Evolutionary conservation across 1,140 invertebrate genomes (phyloP).

Genomic region (Cydia pomonella): DNA sequence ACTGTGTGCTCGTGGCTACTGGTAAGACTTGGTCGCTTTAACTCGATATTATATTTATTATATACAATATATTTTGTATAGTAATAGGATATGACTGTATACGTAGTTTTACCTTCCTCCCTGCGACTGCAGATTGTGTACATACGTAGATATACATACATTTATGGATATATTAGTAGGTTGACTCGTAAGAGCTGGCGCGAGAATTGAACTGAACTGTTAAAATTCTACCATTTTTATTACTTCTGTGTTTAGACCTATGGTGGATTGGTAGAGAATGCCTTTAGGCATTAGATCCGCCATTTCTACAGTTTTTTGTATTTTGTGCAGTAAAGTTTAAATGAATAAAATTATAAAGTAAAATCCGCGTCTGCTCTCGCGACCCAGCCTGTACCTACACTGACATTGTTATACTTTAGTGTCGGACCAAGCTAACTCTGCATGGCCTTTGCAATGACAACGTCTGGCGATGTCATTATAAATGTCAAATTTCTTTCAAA

Average conservation of each 20-base stretch:
- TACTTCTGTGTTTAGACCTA: too few relatives aligned
- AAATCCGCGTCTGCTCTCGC: too few relatives aligned
- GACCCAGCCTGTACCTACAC: too few relatives aligned
- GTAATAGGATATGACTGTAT: conserved; percentile 4
- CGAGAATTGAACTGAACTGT: not conserved
- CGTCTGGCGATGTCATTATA: too few relatives aligned
- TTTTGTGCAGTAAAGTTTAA: too few relatives aligned
- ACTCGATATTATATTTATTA: conserved; percentile 12
- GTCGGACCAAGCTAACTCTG: too few relatives aligned
- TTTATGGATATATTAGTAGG: not conserved
- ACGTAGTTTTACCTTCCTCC: not conserved
- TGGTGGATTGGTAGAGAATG: too few relatives aligned
- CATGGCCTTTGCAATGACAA: too few relatives aligned
- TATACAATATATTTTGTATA: conserved; percentile 30
- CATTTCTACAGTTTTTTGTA: too few relatives aligned
- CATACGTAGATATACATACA: not conserved
- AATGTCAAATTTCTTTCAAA: too few relatives aligned
- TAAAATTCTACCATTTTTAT: not conserved
- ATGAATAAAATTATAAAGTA: not conserved
- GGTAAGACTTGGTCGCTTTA: conserved; percentile 29
- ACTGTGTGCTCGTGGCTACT: conserved; percentile 19
- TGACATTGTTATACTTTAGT: too few relatives aligned
- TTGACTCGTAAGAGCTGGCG: not conserved
- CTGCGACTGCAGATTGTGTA: not conserved
- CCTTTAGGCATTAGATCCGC: too few relatives aligned